Conservation (phyloP, 64 coral and sea anemone genomes). For the Acropora tenuis region DNA sequence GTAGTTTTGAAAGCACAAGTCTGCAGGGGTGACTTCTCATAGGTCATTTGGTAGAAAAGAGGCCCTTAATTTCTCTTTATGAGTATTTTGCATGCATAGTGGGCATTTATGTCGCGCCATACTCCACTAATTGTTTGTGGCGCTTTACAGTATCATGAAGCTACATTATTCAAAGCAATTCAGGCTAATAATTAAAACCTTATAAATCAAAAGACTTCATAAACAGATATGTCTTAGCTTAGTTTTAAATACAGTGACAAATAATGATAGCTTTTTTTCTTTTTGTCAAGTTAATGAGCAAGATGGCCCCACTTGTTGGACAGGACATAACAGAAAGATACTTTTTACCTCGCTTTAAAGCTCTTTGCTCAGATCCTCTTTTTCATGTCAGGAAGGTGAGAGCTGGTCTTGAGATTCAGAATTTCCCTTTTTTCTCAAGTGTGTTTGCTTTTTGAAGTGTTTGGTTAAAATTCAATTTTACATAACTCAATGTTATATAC, state of each 20-base stretch:
- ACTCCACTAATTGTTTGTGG: too few species aligned
- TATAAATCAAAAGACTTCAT: too few species aligned
- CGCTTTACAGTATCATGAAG: too few species aligned
- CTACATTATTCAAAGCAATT: too few species aligned
- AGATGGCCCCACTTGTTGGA: conserved; percentile 95
- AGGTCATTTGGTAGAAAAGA: too few species aligned
- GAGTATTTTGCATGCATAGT: too few species aligned
- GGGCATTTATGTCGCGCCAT: too few species aligned
- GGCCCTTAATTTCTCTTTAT: too few species aligned
- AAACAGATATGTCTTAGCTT: too few species aligned
- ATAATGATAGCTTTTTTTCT: not conserved
- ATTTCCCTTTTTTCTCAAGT: not conserved
- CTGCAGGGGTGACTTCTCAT: too few species aligned
- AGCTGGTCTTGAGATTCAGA: too few species aligned
- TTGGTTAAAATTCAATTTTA: not conserved
- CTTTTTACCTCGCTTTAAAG: conserved; percentile 92
- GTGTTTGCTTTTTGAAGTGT: not conserved
- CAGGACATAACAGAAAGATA: conserved; percentile 87
- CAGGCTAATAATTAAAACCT: too few species aligned
- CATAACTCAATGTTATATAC: not conserved
- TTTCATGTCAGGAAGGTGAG: conserved; percentile 99
- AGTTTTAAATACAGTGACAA: not conserved
- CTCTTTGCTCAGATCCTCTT: conserved; percentile 90
- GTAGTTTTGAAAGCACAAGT: not conserved
- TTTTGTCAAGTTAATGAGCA: conserved; percentile 84